Conservation (phyloP, 2,797 vertebrate species). For the Chrosomus eos region DNA sequence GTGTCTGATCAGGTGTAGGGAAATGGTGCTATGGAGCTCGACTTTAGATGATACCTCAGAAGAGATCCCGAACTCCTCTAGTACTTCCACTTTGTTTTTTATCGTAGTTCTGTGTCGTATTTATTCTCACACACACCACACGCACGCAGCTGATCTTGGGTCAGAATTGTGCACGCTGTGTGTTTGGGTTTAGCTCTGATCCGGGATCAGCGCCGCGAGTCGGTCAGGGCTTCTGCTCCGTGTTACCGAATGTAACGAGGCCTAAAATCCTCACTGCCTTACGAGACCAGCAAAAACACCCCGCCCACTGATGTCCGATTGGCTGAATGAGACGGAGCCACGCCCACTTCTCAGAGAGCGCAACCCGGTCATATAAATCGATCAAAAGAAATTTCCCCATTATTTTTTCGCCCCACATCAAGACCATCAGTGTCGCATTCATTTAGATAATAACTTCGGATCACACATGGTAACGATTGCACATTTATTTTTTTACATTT, state of each 20-base stretch:
- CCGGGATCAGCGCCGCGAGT: background rate
- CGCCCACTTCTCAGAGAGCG: background rate
- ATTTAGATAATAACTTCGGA: background rate
- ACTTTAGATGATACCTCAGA: constrained; percentile 47
- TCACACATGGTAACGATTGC: background rate
- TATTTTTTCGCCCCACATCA: constrained; percentile 40
- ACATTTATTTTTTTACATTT: constrained; percentile 18
- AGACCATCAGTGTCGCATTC: constrained; percentile 54
- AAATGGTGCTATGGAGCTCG: constrained; percentile 58
- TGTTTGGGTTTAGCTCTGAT: constrained; percentile 4
- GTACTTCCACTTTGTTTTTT: constrained; percentile 24
- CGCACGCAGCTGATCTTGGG: background rate
- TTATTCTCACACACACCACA: background rate
- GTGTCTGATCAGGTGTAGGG: constrained; percentile 6
- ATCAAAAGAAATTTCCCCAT: background rate
- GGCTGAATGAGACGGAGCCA: constrained; percentile 18
- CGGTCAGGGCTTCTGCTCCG: constrained; percentile 34
- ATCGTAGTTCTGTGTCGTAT: constrained; percentile 22
- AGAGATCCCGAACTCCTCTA: constrained; percentile 40
- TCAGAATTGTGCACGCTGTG: background rate
- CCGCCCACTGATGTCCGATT: constrained; percentile 39
- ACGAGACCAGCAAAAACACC: constrained; percentile 61
- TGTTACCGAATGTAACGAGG: constrained; percentile 69
- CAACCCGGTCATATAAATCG: background rate
- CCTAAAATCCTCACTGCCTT: constrained; percentile 71